Conservation (phyloP, 1,140 invertebrate genomes). For the Lamellibrachia luymesi region DNA sequence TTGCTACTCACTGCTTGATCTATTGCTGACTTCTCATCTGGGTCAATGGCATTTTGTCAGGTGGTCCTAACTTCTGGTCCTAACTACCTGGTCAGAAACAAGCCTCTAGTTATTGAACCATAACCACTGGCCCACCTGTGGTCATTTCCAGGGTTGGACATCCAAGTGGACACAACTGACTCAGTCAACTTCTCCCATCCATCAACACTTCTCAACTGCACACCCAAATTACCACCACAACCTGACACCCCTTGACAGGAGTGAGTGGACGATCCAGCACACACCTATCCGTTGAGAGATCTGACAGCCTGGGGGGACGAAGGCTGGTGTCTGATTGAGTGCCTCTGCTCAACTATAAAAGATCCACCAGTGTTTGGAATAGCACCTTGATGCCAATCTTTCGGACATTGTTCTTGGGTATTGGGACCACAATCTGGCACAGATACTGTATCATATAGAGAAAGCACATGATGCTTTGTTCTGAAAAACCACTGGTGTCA, state of each 20-base stretch:
- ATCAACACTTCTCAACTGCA: neutral
- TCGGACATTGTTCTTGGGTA: neutral
- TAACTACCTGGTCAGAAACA: neutral
- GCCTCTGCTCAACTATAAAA: neutral
- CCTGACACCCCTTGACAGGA: neutral
- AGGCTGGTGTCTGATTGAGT: conserved; percentile 3
- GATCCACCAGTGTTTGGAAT: neutral
- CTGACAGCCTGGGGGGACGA: neutral
- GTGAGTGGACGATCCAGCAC: neutral
- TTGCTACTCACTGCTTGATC: neutral
- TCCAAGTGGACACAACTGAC: neutral
- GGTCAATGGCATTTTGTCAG: neutral
- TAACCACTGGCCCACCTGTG: neutral
- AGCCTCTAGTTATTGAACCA: too few relatives aligned
- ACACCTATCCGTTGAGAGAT: neutral
- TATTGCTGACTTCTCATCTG: neutral
- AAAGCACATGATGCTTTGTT: neutral
- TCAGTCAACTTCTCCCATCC: neutral
- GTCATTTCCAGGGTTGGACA: neutral
- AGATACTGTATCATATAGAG: neutral
- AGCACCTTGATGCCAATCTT: neutral
- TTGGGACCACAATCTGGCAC: neutral
- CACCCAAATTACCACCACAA: neutral
- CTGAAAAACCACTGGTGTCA: neutral
- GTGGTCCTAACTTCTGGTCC: neutral